phyloP scores from a whole-genome alignment of 2,888 invertebrate genomes.

The Micoletzkya japonica region DNA sequence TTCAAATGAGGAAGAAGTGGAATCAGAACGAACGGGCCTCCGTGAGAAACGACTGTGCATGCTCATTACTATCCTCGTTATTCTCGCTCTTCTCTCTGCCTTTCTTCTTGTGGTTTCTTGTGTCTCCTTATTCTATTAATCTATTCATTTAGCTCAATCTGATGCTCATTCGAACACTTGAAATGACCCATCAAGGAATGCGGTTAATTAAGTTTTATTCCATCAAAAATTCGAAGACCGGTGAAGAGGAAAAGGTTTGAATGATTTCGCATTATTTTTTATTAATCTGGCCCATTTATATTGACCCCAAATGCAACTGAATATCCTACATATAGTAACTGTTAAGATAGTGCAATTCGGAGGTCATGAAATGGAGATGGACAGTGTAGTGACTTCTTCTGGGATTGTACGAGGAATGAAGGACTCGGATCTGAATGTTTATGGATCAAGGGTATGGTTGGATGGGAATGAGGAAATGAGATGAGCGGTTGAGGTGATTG shows the following conservation, averaged over 20 bases:
- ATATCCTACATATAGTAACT: neutral
- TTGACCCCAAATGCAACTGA: neutral
- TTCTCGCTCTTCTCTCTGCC: slow-evolving; percentile 12
- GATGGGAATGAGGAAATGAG: neutral
- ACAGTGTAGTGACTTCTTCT: slow-evolving; percentile 50
- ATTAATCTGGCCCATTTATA: neutral
- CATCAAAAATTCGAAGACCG: slow-evolving; percentile 17
- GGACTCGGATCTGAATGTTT: slow-evolving; percentile 41
- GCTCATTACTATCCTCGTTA: slow-evolving; percentile 6
- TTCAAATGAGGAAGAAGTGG: slow-evolving; percentile 18
- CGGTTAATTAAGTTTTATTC: slow-evolving; percentile 22
- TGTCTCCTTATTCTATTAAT: neutral
- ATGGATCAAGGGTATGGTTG: slow-evolving; percentile 43
- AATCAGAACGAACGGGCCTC: slow-evolving; percentile 8
- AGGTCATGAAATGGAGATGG: slow-evolving; percentile 54
- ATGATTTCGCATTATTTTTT: neutral
- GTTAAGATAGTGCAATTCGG: slow-evolving; percentile 56
- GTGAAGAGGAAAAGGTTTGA: slow-evolving; percentile 23
- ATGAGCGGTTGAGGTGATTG: slow-evolving; percentile 43
- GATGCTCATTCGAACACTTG: slow-evolving; percentile 22
- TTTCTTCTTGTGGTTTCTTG: slow-evolving; percentile 17
- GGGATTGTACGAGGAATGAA: slow-evolving; percentile 53
- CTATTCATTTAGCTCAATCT: slow-evolving; percentile 19
- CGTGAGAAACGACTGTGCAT: slow-evolving; percentile 16
- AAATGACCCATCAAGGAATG: slow-evolving; percentile 26